Base-by-base conservation (phyloP, 1,140 invertebrate genomes). In the Drosophila ficusphila region DNA sequence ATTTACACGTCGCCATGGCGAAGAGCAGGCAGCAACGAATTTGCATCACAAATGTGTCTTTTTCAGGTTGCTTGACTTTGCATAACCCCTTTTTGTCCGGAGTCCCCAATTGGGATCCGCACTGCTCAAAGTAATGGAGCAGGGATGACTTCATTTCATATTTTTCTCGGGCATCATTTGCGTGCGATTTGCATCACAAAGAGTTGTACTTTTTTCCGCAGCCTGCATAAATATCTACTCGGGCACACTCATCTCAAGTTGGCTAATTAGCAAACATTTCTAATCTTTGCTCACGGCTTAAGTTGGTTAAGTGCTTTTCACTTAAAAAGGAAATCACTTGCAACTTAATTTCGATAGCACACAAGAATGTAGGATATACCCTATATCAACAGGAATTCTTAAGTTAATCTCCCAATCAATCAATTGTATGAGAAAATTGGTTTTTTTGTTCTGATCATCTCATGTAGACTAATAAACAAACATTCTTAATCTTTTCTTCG, bases 31-130 rank as follows among this genome's bases (percentile, higher is more conserved):
- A 39, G 29, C 49, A 39, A 23, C 46, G 81, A 88, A 88, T 88
- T 88, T 88, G 82, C 82, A 88, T 88, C 83, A 82, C 82, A 88
- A 88, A 88, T 88, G 82, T 88, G 82, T 88, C 82, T 88, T 88
- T 88, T 88, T 88, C 82, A 88, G 82, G 82, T 88, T 88, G 82
- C 82, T 88, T 88, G 82, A 88, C 83, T 88, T 88, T 88, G 82
- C 82, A 88, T 88, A 88, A 88, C 82, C 82, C 82, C 74, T 89
- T 88, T 76, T 51, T 56, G 54, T 51, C 38, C 21, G 31, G 51
- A 78, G 42, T 46, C 42, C 42, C 47, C 31, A 65, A 62, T 38
- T 29, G 25, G 27, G 25, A 31, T 29, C 57, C 42, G 7, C 11
- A 11, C 25, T 19, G 27, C 58, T 83, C 60, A 79, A 79, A 71